phyloP scores from a whole-genome alignment of 2,797 vertebrate species.

The Neostethus bicornis region DNA sequence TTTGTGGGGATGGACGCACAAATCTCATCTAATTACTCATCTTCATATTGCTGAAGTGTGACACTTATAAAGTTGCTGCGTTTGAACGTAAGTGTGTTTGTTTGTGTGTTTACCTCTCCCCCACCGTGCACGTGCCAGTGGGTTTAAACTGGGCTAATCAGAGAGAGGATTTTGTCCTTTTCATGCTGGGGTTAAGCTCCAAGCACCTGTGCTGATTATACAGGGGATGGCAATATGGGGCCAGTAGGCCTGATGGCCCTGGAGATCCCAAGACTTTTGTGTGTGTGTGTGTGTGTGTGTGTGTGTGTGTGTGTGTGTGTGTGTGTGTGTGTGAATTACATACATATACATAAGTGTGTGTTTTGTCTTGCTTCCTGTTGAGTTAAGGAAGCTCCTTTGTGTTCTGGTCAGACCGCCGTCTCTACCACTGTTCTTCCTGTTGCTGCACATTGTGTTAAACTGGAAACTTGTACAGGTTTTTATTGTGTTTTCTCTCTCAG shows the following conservation, averaged over 20 bases:
- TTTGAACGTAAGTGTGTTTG: slow-evolving; percentile 8
- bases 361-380: slow-evolving; percentile 71
- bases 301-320: slow-evolving; percentile 5
- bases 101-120: slow-evolving; percentile 39
- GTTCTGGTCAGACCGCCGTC: slow-evolving; percentile 57
- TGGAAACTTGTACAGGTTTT: slow-evolving; percentile 46
- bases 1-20: background rate
- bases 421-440: slow-evolving; percentile 60
- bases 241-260: background rate
- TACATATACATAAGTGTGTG: slow-evolving; percentile 20
- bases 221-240: slow-evolving; percentile 43
- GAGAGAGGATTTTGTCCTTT: slow-evolving; percentile 53
- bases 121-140: slow-evolving; percentile 26
- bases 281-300: background rate
- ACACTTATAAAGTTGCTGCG: slow-evolving; percentile 19
- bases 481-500: slow-evolving; percentile 19
- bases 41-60: slow-evolving; percentile 24
- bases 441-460: slow-evolving; percentile 28
- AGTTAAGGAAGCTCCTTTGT: slow-evolving; percentile 74
- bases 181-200: slow-evolving; percentile 57
- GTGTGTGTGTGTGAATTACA: background rate
- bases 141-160: slow-evolving; percentile 65
- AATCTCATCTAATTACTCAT: slow-evolving; percentile 25
- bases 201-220: slow-evolving; percentile 55
- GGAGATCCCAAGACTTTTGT: background rate